Evolutionary conservation across 2,113 vertebrate species (phyloP), one percentile per base, ranked within the genome.

Genomic region (Loxodonta africana): DNA sequence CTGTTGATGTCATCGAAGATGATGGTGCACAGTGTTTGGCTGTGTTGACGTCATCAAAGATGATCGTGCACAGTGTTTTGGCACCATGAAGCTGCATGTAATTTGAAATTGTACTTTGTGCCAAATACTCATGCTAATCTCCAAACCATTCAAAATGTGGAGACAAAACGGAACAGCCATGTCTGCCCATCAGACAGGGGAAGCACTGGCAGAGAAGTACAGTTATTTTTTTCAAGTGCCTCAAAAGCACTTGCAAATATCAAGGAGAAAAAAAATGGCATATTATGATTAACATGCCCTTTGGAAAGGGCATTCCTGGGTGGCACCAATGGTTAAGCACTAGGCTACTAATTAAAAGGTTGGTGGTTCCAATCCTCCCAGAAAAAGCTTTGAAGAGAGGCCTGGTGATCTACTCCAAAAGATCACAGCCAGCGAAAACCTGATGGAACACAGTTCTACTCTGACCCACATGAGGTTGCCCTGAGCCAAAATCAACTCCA

Each of bases 21-120:
- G 37, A 37, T 37, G 37, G 37, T 37, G 37, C 37, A 37, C 37
- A 37, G 37, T 37, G 37, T 37, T 37, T 37, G 37, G 97, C 93
- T 92, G 94, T 95, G 96, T 96, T 98, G 97, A 98, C 94, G 94
- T 98, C 98, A 98, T 97, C 97, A 91, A 83, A 69, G 98, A 96
- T 97, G 98, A 96, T 90, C 96, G 97, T 95, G 97, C 95, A 94
- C 97, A 90, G 95, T 98, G 97, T 98, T 98, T 98, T 98, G 98
- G 97, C 98, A 98, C 82, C 94, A 96, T 21, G 88, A 98, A 97
- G 96, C 94, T 95, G 97, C 97, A 51, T 98, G 98, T 98, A 97
- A 98, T 98, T 98, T 98, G 97, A 98, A 98, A 96, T 96, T 87
- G 97, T 96, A 78, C 93, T 98, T 98, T 97, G 96, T 97, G 90